Evolutionary conservation across 2,888 invertebrate species (phyloP).

Genomic region (Pheosia tremula): DNA sequence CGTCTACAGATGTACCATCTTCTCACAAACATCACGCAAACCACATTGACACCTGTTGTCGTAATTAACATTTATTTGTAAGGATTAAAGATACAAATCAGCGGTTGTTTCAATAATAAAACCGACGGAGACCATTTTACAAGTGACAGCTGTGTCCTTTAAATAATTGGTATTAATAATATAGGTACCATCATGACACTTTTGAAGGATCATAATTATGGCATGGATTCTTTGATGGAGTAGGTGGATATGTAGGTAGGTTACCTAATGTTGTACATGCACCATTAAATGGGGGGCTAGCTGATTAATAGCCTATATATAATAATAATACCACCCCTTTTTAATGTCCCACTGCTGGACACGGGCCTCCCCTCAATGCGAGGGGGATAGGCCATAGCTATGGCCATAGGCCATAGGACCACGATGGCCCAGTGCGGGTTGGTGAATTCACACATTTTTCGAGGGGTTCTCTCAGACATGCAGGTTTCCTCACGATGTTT

Average conservation of each 20-base stretch:
- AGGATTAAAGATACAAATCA: not conserved
- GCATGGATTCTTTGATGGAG: not conserved
- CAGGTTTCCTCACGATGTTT: too few relatives aligned
- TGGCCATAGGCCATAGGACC: too few relatives aligned
- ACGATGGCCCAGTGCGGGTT: too few relatives aligned
- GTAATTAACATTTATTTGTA: not conserved
- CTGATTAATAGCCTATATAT: too few relatives aligned
- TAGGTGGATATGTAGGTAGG: conserved; percentile 8
- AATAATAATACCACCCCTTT: too few relatives aligned
- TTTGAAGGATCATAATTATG: not conserved
- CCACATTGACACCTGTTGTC: not conserved
- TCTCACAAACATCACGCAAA: not conserved
- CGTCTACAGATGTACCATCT: not conserved
- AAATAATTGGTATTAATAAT: not conserved
- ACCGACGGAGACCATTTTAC: not conserved
- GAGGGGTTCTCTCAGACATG: too few relatives aligned
- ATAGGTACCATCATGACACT: conserved; percentile 5
- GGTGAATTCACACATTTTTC: too few relatives aligned
- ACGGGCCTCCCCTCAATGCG: too few relatives aligned
- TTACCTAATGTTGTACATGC: too few relatives aligned
- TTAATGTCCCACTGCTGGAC: too few relatives aligned
- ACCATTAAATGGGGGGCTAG: too few relatives aligned
- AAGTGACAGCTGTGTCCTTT: not conserved
- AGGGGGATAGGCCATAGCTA: too few relatives aligned
- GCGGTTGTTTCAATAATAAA: not conserved